These are phyloP conservation scores for Pipistrellus pygmaeus DNA, from an alignment of 2,797 vertebrate genomes.

Conservation along the genomic window DNA sequence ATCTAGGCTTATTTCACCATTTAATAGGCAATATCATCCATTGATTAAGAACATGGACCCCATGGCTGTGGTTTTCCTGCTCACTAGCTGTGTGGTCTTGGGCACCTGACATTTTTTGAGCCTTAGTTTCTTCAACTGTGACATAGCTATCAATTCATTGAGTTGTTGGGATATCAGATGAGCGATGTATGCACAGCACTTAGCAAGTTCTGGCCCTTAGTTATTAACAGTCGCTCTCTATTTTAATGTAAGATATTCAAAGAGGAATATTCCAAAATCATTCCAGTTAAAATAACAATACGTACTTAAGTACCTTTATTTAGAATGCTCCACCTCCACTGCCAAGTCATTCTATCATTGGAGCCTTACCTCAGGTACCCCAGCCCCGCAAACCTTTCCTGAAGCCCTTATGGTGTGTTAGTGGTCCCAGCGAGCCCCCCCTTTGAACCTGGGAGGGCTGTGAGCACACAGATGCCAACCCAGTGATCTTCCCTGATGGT, in stretches of 20 bases:
- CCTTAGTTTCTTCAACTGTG: not conserved
- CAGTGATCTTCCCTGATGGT: not conserved
- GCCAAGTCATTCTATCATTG: not conserved
- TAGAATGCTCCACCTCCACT: not conserved
- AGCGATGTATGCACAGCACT: not conserved
- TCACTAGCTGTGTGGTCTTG: not conserved
- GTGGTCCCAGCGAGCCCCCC: not conserved
- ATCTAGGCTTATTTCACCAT: not conserved
- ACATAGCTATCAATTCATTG: not conserved
- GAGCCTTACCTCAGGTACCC: not conserved
- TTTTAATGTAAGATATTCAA: constrained; percentile 30
- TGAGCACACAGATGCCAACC: not conserved
- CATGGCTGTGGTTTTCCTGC: not conserved
- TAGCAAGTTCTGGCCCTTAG: not conserved
- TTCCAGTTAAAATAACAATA: not conserved
- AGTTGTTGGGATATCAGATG: not conserved
- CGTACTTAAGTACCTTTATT: not conserved
- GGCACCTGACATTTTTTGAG: not conserved
- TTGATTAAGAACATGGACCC: not conserved
- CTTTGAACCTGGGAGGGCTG: not conserved
- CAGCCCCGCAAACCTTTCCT: not conserved
- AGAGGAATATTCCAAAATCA: not conserved
- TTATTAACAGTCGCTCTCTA: not conserved
- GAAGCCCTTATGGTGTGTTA: rapidly evolving
- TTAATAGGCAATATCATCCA: not conserved